A percentile compares a stretch with the other conserved stretches of the same genome.
Evolutionary conservation across 1,140 invertebrate genomes (phyloP).

Genomic region (Tetramorium alpestre): DNA sequence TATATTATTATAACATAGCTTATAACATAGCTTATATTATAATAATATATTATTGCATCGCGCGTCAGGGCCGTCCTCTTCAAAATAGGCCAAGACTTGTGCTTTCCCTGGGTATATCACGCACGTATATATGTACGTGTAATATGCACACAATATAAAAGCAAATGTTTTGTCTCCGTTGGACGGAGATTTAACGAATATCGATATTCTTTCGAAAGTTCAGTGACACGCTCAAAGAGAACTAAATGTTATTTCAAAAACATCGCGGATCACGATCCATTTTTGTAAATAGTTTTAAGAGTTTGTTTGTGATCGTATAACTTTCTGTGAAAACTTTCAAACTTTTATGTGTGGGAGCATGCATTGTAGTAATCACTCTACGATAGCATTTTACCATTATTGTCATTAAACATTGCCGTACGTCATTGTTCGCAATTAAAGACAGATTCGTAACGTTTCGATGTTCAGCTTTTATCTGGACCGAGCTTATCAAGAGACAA

Average conservation of each 20-base stretch:
- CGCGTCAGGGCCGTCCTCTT: conserved; percentile 61
- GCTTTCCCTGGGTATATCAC: conserved; percentile 33
- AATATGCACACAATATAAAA: conserved; percentile 8
- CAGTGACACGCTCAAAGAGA: conserved; percentile 33
- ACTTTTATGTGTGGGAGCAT: conserved; percentile 38
- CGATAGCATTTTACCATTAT: conserved; percentile 57
- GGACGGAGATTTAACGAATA: conserved; percentile 16
- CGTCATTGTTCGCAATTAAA: conserved; percentile 30
- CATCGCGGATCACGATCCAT: conserved; percentile 56
- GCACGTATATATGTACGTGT: conserved; percentile 29
- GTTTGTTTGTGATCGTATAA: conserved; percentile 36
- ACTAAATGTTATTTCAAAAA: conserved; percentile 51
- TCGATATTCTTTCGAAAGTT: conserved; percentile 37
- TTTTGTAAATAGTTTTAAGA: conserved; percentile 82
- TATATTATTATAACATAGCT: conserved; percentile 38
- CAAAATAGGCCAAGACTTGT: conserved; percentile 47
- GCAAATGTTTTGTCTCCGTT: neutral
- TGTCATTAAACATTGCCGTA: conserved; percentile 29
- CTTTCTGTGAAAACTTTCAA: conserved; percentile 34
- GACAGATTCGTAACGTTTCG: neutral
- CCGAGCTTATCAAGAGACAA: conserved; percentile 62
- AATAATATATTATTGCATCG: conserved; percentile 44
- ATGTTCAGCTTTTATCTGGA: conserved; percentile 50
- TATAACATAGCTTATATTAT: conserved; percentile 39
- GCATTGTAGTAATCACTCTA: conserved; percentile 52